phyloP scores from a whole-genome alignment of 2,888 invertebrate species.

The Lathronympha strigana region DNA sequence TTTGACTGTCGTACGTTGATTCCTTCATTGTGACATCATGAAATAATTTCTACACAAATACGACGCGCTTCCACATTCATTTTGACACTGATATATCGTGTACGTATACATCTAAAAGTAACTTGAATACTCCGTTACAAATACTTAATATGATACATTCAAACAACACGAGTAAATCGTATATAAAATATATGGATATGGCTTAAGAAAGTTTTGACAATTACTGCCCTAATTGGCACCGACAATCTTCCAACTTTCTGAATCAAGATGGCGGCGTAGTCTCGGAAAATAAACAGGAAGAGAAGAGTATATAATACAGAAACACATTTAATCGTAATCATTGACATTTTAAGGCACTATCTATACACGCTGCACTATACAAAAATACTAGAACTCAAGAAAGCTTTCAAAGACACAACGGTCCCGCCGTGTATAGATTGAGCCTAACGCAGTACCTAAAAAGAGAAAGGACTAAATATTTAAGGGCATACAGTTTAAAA shows the following conservation, averaged over 20 bases:
- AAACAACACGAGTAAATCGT: constrained; percentile 3
- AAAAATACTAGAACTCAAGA: constrained; percentile 28
- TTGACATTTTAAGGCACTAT: constrained; percentile 37
- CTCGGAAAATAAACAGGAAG: background rate
- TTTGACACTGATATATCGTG: background rate
- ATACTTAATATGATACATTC: constrained; percentile 1
- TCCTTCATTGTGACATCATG: too few relatives aligned
- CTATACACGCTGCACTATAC: constrained; percentile 30
- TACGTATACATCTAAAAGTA: background rate
- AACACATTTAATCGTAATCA: constrained; percentile 17
- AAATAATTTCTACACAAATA: background rate
- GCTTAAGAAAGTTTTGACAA: background rate
- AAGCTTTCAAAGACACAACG: constrained; percentile 25
- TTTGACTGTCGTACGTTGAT: too few relatives aligned
- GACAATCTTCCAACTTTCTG: background rate
- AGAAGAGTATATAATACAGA: background rate
- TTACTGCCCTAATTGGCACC: background rate
- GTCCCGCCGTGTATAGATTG: constrained; percentile 33
- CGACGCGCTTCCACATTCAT: background rate
- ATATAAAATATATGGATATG: constrained; percentile 11
- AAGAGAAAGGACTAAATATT: constrained; percentile 14
- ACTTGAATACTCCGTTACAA: background rate
- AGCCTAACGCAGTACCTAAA: constrained; percentile 26
- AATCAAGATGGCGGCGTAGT: background rate
- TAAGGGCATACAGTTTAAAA: constrained; percentile 22